phyloP scores from a whole-genome alignment of 1,140 invertebrate genomes.

The Glossosoma conforme region DNA sequence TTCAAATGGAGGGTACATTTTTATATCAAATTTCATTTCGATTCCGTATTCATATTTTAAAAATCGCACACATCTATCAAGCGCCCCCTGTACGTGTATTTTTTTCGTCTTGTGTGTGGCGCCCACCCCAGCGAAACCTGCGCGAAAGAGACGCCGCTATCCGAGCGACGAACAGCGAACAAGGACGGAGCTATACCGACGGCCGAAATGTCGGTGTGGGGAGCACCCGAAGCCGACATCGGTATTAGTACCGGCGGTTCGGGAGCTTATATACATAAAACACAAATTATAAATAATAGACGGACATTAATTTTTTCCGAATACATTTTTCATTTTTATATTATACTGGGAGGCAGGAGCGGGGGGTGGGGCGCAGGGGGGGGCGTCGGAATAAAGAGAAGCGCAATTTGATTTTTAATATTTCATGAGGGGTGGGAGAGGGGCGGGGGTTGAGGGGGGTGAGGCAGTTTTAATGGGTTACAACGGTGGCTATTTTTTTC shows the following conservation, averaged over 20 bases:
- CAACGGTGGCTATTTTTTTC: constrained; percentile 30
- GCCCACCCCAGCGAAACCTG: neutral
- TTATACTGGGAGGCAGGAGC: constrained; percentile 40
- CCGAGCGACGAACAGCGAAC: neutral
- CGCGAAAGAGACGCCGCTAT: constrained; percentile 1
- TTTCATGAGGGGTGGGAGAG: constrained; percentile 49
- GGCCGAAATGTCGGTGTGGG: neutral
- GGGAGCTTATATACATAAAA: constrained; percentile 35
- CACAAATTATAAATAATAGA: constrained; percentile 52
- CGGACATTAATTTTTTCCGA: constrained; percentile 49
- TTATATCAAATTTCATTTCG: constrained; percentile 32
- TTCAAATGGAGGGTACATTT: constrained; percentile 29
- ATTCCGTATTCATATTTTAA: constrained; percentile 31
- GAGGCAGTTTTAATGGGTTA: constrained; percentile 48
- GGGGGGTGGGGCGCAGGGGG: constrained; percentile 38
- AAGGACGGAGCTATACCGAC: neutral
- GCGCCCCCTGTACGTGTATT: constrained; percentile 23
- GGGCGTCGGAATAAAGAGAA: constrained; percentile 52
- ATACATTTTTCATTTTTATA: constrained; percentile 53
- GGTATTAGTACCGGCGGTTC: too few relatives aligned
- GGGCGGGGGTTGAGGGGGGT: constrained; percentile 48
- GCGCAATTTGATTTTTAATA: constrained; percentile 56
- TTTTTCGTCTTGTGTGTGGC: constrained; percentile 21
- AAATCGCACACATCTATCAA: constrained; percentile 24
- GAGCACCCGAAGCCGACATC: too few relatives aligned